Conservation (phyloP, 2,113 vertebrate species). For the Chrysemys picta region DNA sequence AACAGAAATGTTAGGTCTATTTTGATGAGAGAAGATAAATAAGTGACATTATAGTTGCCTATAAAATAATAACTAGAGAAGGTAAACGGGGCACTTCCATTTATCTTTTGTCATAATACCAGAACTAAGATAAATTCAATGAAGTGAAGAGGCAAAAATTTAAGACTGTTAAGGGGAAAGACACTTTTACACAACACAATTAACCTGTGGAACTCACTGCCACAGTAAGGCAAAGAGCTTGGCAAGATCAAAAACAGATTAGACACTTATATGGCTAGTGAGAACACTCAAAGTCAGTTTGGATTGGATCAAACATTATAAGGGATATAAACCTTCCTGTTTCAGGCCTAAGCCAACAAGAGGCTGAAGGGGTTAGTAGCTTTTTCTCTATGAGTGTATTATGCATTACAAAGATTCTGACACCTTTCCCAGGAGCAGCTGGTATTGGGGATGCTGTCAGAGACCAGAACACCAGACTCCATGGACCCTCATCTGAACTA, state of each 20-base stretch:
- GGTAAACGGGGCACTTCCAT: neutral
- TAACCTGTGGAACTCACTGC: neutral
- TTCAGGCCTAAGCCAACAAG: neutral
- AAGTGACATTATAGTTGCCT: neutral
- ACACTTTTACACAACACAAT: neutral
- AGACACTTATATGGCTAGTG: neutral
- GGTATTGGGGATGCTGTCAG: neutral
- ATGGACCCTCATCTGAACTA: neutral
- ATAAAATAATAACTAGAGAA: neutral
- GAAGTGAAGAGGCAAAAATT: neutral
- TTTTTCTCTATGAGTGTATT: neutral
- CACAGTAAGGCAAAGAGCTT: neutral
- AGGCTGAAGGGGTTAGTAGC: neutral
- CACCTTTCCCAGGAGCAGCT: neutral
- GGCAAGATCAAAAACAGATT: neutral
- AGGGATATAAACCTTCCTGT: neutral
- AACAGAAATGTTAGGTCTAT: neutral
- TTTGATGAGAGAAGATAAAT: neutral
- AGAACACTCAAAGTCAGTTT: neutral
- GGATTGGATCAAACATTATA: neutral
- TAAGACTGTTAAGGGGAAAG: neutral
- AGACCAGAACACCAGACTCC: neutral
- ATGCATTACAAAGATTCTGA: neutral
- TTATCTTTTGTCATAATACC: neutral
- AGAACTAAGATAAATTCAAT: neutral